Evolutionary conservation across 1,140 invertebrate genomes (phyloP).

Genomic region (Pristionchus pacificus): DNA sequence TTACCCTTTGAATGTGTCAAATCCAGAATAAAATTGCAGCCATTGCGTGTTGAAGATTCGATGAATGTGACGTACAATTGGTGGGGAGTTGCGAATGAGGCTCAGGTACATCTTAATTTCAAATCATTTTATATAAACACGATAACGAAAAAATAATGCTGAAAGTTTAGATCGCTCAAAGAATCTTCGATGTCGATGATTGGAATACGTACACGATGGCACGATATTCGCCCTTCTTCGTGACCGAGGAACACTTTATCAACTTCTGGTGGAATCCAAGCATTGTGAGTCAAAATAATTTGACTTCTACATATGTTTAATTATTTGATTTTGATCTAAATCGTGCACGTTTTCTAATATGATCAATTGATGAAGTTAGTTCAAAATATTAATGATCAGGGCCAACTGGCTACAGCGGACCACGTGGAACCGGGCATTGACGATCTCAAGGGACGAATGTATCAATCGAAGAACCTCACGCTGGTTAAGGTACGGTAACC

Average conservation of each 20-base stretch:
- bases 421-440: conserved; percentile 47
- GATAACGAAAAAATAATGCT: conserved; percentile 60
- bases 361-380: too few relatives aligned
- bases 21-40: conserved; percentile 61
- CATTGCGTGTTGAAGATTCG: conserved; percentile 78
- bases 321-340: too few relatives aligned
- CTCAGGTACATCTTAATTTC: conserved; percentile 7
- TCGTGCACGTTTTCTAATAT: too few relatives aligned
- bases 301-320: not conserved
- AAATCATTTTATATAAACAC: conserved; percentile 8
- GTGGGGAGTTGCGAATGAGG: conserved; percentile 75
- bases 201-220: conserved; percentile 97
- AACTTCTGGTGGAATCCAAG: conserved; percentile 67
- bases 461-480: conserved; percentile 70
- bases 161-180: conserved; percentile 67
- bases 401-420: conserved; percentile 52
- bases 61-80: conserved; percentile 88
- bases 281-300: conserved; percentile 12
- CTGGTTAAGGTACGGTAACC: conserved; percentile 37
- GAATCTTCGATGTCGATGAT: conserved; percentile 98
- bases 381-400: too few relatives aligned
- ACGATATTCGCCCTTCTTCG: conserved; percentile 79
- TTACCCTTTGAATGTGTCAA: not conserved
- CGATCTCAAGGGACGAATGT: conserved; percentile 76
- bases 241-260: conserved; percentile 62